Percentiles rank a stretch among this genome's conserved stretches.
These are phyloP conservation scores for Thunnus thynnus DNA, from an alignment of 2,113 vertebrate genomes.

Conservation along the genomic window DNA sequence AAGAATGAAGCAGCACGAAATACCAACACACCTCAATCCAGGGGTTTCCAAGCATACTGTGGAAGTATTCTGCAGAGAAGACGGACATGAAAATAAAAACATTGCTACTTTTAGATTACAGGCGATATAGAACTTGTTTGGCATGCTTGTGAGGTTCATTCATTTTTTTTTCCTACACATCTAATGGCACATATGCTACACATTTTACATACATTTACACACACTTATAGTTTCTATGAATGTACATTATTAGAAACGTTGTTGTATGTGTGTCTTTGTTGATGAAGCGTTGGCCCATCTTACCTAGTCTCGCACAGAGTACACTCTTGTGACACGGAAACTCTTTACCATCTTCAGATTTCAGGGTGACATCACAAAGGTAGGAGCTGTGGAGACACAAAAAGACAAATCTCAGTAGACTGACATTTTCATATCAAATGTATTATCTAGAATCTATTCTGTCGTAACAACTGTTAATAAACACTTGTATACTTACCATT, in stretches of 20 bases:
- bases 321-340: slow-evolving; percentile 97
- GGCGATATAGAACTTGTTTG: too few relatives aligned
- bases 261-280: background rate
- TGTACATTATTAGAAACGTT: background rate
- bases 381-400: slow-evolving; percentile 85
- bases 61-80: slow-evolving; percentile 93
- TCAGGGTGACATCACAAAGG: slow-evolving; percentile 94
- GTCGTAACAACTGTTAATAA: background rate
- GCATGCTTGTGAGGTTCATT: too few relatives aligned
- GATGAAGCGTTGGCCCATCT: slow-evolving; percentile 47
- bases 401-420: background rate
- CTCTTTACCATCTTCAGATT: slow-evolving; percentile 95
- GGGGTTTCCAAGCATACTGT: slow-evolving; percentile 96
- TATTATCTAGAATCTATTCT: background rate
- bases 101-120: background rate
- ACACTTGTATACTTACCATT: slow-evolving; percentile 84
- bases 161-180: too few relatives aligned
- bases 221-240: background rate
- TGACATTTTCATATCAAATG: background rate
- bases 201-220: background rate
- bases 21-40: slow-evolving; percentile 94
- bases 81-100: slow-evolving; percentile 8
- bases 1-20: background rate
- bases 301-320: slow-evolving; percentile 96
- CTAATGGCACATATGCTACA: background rate